Evolutionary conservation across 2,113 vertebrate species (phyloP).

Genomic region (Pithys albifrons): DNA sequence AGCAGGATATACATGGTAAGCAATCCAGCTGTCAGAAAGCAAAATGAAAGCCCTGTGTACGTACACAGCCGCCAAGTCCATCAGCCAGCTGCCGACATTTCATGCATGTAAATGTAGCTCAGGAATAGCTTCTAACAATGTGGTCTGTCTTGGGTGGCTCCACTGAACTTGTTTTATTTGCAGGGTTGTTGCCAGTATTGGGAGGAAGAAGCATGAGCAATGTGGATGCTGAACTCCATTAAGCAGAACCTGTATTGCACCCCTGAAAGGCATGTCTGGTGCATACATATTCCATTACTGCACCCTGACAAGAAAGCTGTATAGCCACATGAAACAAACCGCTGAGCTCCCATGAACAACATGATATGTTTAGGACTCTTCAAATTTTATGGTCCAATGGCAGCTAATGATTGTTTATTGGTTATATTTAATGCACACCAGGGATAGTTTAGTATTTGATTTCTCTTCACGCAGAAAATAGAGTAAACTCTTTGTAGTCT

Average conservation of each 20-base stretch:
- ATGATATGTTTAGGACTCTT: conserved; percentile 25
- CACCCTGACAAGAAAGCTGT: not conserved
- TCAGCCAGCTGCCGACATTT: not conserved
- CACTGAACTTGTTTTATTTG: conserved; percentile 15
- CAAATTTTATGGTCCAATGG: conserved; percentile 41
- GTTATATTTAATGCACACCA: conserved; percentile 61
- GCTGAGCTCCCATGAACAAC: not conserved
- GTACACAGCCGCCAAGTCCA: conserved; percentile 16
- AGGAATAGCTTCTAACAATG: conserved; percentile 3
- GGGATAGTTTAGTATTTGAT: conserved; percentile 48
- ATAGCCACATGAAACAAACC: not conserved
- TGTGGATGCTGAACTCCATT: not conserved
- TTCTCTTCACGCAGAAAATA: conserved; percentile 59
- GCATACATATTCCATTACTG: not conserved
- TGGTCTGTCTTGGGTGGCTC: not conserved
- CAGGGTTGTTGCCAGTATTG: not conserved
- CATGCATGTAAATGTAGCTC: conserved; percentile 34
- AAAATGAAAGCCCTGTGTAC: conserved; percentile 4
- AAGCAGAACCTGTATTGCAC: not conserved
- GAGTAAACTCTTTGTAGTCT: conserved; percentile 53
- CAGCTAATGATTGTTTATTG: conserved; percentile 64
- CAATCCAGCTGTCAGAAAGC: conserved; percentile 42
- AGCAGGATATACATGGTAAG: not conserved
- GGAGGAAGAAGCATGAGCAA: not conserved
- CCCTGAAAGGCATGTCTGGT: not conserved